A percentile compares a stretch with the other conserved stretches of the same genome.
Evolutionary conservation across 2,888 invertebrate genomes (phyloP).

Genomic region (Epinotia demarniana): DNA sequence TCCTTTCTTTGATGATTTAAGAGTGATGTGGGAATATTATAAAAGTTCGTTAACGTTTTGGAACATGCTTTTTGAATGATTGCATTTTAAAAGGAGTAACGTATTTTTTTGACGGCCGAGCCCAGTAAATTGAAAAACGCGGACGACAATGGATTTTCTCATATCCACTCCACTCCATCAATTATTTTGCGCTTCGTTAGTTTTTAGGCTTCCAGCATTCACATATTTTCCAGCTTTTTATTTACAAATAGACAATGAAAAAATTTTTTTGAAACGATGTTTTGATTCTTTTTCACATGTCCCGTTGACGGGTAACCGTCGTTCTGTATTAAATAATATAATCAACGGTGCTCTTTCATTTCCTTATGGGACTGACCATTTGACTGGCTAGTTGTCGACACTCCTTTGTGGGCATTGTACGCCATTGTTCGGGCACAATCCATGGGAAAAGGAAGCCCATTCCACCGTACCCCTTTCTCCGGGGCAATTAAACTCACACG

Average conservation of each 20-base stretch:
- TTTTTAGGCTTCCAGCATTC: not conserved
- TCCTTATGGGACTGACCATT: slow-evolving; percentile 79
- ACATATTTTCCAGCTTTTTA: no score
- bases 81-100: slow-evolving; percentile 8
- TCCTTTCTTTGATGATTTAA: slow-evolving; percentile 26
- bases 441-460: slow-evolving; percentile 78
- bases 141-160: not conserved
- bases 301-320: slow-evolving; percentile 79
- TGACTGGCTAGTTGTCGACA: slow-evolving; percentile 83
- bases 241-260: no score
- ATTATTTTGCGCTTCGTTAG: not conserved
- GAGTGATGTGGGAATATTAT: slow-evolving; percentile 22
- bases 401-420: slow-evolving; percentile 79
- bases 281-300: slow-evolving; percentile 73
- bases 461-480: slow-evolving; percentile 33
- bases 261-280: not conserved
- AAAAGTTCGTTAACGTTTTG: slow-evolving; percentile 30
- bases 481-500: slow-evolving; percentile 37
- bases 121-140: not conserved
- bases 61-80: not conserved
- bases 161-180: not conserved
- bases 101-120: not conserved
- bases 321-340: slow-evolving; percentile 79
- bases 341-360: slow-evolving; percentile 77
- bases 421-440: slow-evolving; percentile 74